Conservation (phyloP, 35 echinoderm and acorn worm genomes). For the Holothuria glaberrima region DNA sequence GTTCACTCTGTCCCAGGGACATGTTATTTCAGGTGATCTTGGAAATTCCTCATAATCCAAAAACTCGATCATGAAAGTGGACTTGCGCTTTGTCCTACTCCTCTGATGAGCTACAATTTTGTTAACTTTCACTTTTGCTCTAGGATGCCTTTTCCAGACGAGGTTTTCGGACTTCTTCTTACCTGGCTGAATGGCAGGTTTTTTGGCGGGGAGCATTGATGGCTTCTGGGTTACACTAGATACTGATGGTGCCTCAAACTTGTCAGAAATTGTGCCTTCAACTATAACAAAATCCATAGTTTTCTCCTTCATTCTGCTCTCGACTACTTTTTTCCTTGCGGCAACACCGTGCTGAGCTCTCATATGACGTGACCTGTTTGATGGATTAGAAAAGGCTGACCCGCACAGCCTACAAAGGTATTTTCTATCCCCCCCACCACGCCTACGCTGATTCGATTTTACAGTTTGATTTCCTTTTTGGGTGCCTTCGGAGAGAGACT, state of each 20-base stretch:
- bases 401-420: slow-evolving; percentile 46
- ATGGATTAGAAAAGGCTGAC: slow-evolving; percentile 29
- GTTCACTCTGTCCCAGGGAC: slow-evolving; percentile 17
- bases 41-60: slow-evolving; percentile 40
- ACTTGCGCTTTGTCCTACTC: slow-evolving; percentile 19
- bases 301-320: slow-evolving; percentile 35
- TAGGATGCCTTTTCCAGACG: slow-evolving; percentile 9
- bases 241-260: too few relatives aligned
- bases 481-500: too few relatives aligned
- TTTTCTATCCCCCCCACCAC: background rate
- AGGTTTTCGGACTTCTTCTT: background rate
- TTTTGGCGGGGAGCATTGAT: background rate
- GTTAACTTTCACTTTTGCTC: background rate
- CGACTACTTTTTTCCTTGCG: background rate
- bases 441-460: background rate
- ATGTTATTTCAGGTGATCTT: background rate
- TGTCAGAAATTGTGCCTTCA: too few relatives aligned
- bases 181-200: background rate
- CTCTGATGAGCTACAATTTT: slow-evolving; percentile 19
- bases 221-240: background rate
- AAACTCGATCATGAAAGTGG: background rate
- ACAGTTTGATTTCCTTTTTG: background rate
- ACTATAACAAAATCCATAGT: background rate
- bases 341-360: slow-evolving; percentile 31
- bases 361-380: slow-evolving; percentile 36